These are phyloP conservation scores for Poecilia gillii DNA, from an alignment of 2,797 vertebrate genomes.

Conservation along the genomic window DNA sequence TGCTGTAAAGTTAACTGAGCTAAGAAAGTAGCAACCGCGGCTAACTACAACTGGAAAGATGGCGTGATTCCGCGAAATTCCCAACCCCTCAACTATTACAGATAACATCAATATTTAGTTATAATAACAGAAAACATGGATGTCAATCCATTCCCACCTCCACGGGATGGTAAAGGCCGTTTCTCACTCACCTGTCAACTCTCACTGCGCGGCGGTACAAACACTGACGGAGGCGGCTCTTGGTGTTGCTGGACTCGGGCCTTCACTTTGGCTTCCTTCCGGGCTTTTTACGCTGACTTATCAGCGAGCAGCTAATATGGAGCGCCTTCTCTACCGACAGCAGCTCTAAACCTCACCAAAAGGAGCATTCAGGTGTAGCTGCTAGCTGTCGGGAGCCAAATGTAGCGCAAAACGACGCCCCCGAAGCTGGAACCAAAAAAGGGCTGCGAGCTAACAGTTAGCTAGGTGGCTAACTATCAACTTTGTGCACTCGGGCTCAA, in stretches of 20 bases:
- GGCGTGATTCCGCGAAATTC: conserved; percentile 74
- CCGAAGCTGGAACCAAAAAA: conserved; percentile 37
- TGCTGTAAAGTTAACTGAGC: conserved; percentile 42
- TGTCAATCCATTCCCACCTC: no score
- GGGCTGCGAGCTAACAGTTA: conserved; percentile 58
- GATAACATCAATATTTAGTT: conserved; percentile 46
- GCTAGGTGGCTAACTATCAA: conserved; percentile 68
- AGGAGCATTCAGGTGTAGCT: conserved; percentile 15
- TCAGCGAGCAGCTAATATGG: conserved; percentile 64
- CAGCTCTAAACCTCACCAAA: conserved; percentile 20
- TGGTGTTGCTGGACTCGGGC: conserved; percentile 64
- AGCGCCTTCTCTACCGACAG: conserved; percentile 57
- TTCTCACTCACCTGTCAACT: conserved; percentile 78
- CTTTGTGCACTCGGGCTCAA: conserved; percentile 66
- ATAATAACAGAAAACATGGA: background rate
- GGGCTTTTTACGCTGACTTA: conserved; percentile 72
- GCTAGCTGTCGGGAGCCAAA: conserved; percentile 1
- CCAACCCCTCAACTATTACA: conserved; percentile 32
- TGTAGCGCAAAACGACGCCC: conserved; percentile 26
- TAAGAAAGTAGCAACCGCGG: conserved; percentile 55
- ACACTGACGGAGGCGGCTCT: conserved; percentile 41
- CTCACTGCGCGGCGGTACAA: conserved; percentile 66
- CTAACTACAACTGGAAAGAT: conserved; percentile 66
- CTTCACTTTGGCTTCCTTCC: conserved; percentile 64
- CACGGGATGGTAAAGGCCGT: background rate